phyloP scores from a whole-genome alignment of 2,113 vertebrate species.

The Cephalophus harveyi region DNA sequence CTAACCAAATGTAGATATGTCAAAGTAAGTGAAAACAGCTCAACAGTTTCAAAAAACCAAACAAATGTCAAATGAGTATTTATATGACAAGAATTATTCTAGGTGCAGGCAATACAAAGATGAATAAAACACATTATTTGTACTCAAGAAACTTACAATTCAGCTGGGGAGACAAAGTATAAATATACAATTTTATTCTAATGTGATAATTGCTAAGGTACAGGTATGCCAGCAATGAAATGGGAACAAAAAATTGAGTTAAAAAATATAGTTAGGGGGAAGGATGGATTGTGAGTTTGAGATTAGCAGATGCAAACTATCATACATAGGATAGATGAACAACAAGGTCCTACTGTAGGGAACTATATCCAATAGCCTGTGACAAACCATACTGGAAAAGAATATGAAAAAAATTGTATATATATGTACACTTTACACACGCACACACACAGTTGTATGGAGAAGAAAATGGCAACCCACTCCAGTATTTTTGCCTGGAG shows the following conservation, averaged over 20 bases:
- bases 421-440: not conserved
- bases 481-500: not conserved
- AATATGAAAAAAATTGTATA: not conserved
- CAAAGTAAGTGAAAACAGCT: not conserved
- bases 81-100: not conserved
- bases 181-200: not conserved
- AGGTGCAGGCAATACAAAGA: not conserved
- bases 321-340: not conserved
- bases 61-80: not conserved
- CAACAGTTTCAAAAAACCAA: not conserved
- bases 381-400: not conserved
- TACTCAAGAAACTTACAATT: conserved; percentile 18
- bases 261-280: not conserved
- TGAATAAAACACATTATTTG: not conserved
- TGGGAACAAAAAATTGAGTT: not conserved
- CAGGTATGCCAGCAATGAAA: not conserved
- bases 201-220: not conserved
- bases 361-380: not conserved
- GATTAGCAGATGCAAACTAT: not conserved
- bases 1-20: not conserved
- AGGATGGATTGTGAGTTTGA: not conserved
- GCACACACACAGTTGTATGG: not conserved
- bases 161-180: not conserved
- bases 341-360: not conserved
- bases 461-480: not conserved